Conservation (phyloP, 2,797 vertebrate species). For the Varecia variegata region DNA sequence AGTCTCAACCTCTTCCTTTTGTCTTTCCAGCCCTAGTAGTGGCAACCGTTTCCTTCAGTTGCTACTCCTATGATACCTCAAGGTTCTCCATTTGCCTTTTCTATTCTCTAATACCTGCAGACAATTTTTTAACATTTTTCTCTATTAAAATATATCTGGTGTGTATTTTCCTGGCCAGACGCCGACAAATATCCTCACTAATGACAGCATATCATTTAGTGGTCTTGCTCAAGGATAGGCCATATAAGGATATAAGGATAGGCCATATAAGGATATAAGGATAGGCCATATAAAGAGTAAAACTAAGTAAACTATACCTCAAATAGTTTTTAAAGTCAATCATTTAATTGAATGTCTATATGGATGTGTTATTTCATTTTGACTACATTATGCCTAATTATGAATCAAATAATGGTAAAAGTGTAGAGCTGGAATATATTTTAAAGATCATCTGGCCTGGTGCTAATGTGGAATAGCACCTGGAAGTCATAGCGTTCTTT, state of each 20-base stretch:
- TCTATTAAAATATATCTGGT: neutral
- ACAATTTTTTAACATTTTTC: neutral
- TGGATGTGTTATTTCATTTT: constrained; percentile 3
- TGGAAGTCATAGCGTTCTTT: neutral
- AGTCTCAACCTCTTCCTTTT: neutral
- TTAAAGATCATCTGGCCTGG: neutral
- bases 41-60: neutral
- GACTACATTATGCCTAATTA: neutral
- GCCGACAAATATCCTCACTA: neutral
- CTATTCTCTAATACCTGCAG: neutral
- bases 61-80: neutral
- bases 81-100: neutral
- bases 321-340: neutral
- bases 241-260: neutral
- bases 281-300: neutral
- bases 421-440: neutral
- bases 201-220: neutral
- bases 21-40: neutral
- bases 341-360: neutral
- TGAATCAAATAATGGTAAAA: neutral
- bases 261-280: neutral
- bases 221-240: neutral
- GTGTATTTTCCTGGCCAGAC: neutral
- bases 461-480: neutral
- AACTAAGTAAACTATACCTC: neutral